Base-by-base conservation (phyloP, 2,113 vertebrate genomes). In the Tympanuchus pallidicinctus region DNA sequence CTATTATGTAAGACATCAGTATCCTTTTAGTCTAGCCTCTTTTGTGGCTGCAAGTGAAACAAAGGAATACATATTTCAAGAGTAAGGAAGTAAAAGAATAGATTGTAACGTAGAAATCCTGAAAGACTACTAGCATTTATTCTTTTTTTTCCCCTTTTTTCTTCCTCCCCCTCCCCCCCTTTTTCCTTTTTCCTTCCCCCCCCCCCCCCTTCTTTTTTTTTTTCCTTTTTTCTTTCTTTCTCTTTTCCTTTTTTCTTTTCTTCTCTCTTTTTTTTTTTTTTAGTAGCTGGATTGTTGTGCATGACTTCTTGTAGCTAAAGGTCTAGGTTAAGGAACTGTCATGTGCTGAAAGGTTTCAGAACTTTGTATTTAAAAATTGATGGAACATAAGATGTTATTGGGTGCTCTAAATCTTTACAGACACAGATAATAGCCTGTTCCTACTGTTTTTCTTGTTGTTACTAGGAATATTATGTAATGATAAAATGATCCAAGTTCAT, bases 51-150 rank as follows among this genome's bases (percentile, higher is more conserved):
- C 28, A 88, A 64, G 69, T 96, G 85, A 89, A 95, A 96, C 87
- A 95, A 93, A 96, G 64, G 87, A 93, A 92, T 91, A 91, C 82
- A 82, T 93, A 92, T 95, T 95, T 94, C 25, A 63, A 85, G 67
- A 92, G 71, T 95, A 89, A 95, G 45, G 48, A 92, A 92, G 74
- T 69, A 72, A 72, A 79, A 93, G 27, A 89, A 21, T 59, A 79
- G 43, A 92, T 79, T 86, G 48, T 65, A 81, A 79, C 92, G 82
- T 63, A 94, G 89, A 89, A 96, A 96, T 85, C 13, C 74, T 84
- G 25, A 47, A 93, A 59, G 78, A 85, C 19, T 73, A 91, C 66
- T 59, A 6, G 18, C 40, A 5, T 3, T 47, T 54, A 14, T 36
- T 34, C 34, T 34, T 34, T 34, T 32, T 32, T 32, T 57, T 43